Evolutionary conservation across 2,888 invertebrate species (phyloP), one percentile per base, ranked within the genome.

Genomic region (Galerucella pusilla): DNA sequence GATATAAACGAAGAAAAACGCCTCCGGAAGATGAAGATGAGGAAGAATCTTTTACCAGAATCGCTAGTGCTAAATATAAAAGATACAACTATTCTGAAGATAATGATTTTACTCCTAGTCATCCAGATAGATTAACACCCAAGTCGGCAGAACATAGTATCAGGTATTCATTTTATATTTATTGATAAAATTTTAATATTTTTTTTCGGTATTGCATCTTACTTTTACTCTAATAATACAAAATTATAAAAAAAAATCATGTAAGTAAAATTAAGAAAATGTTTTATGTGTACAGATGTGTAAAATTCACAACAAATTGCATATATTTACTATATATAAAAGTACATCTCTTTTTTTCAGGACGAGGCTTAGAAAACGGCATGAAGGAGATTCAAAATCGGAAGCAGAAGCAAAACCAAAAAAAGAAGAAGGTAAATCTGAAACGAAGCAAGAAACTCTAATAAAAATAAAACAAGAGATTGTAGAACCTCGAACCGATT

Each of bases 391-490:
- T 2, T 80, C 79, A 2, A 69, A 61, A 25, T n/a, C 35, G 14
- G 60, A 69, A 20, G 10, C 12, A 10, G 68, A 70, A 14, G 28
- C 42, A 28, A 72, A 66, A 60, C 12, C 28, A 5, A 79, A 78
- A 71, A 83, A 85, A 73, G 85, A 85, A 54, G 86, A 70, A 28
- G 5, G 61, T 35, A 59, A 88, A 42, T 16, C 71, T 2, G 84
- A 85, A 2, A 85, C 84, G n/a, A 79, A 79, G 12, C 80, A 87
- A 25, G 88, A 88, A 0, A 85, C 87, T 1, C 86, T 87, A 6
- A 75, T 74, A 0, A 77, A 80, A 80, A 61, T 80, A 66, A 78
- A 83, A 78, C 76, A 78, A 64, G 80, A 80, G 59, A 35, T 75
- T 20, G 28, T 68, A 46, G 74, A 78, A 42, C 20, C 52, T 11